Percentiles rank a stretch among this genome's conserved stretches.
These are phyloP conservation scores for Ia io DNA, from an alignment of 2,113 vertebrate genomes.

Conservation along the genomic window DNA sequence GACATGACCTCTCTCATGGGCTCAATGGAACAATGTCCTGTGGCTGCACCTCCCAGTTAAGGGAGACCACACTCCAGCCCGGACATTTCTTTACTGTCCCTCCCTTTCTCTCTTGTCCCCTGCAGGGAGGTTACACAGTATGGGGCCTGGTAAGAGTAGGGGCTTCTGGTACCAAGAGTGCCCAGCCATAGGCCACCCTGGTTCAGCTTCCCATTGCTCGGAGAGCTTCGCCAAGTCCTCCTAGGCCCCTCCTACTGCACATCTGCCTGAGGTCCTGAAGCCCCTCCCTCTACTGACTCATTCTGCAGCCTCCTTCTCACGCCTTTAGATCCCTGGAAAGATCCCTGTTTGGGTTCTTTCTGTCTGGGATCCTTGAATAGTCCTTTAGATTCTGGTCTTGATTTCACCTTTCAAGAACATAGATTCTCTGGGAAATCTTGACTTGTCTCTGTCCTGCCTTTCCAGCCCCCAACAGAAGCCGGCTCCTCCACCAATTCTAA, in stretches of 20 bases:
- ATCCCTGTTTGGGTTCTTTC: neutral
- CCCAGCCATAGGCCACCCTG: rapidly evolving
- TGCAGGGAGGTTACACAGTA: neutral
- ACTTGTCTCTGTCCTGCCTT: neutral
- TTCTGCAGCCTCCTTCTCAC: neutral
- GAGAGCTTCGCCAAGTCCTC: neutral
- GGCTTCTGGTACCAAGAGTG: neutral
- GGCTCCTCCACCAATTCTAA: neutral
- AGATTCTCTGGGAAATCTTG: neutral
- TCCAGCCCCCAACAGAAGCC: neutral
- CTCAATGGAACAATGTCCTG: neutral
- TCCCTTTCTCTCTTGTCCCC: neutral
- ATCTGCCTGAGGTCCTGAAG: neutral
- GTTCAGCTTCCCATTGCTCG: neutral
- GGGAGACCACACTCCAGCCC: neutral
- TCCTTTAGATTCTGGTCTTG: neutral
- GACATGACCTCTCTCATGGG: neutral
- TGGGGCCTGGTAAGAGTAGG: neutral
- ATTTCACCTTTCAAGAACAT: neutral
- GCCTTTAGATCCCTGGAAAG: neutral
- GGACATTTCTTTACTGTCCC: neutral
- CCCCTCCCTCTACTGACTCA: neutral
- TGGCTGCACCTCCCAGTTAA: neutral
- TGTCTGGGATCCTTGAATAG: neutral
- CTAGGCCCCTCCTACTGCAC: neutral